Percentiles rank a stretch among this genome's conserved stretches.
phyloP scores from a whole-genome alignment of 2,888 invertebrate genomes.

The Aquatica leii region DNA sequence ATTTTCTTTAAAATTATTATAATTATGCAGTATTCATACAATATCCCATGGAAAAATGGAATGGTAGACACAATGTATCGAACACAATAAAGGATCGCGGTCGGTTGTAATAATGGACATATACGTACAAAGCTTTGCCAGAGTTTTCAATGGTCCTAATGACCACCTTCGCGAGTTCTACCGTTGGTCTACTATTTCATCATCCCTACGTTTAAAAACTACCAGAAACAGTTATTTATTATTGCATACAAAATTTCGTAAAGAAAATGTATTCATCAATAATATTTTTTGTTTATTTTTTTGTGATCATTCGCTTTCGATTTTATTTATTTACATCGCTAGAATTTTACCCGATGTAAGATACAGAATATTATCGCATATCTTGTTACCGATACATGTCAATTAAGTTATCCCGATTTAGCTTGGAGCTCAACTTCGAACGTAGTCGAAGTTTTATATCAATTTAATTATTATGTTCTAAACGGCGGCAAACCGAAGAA shows the following conservation, averaged over 20 bases:
- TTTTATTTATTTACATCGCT: slow-evolving; percentile 9
- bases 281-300: slow-evolving; percentile 11
- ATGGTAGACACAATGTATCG: slow-evolving; percentile 33
- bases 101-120: slow-evolving; percentile 48
- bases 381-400: slow-evolving; percentile 32
- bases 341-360: slow-evolving; percentile 20
- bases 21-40: slow-evolving; percentile 32
- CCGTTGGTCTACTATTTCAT: slow-evolving; percentile 37
- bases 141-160: slow-evolving; percentile 48
- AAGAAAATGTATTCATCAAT: background rate
- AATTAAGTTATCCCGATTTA: slow-evolving; percentile 28
- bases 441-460: slow-evolving; percentile 20
- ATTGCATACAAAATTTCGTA: background rate
- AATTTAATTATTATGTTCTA: slow-evolving; percentile 31
- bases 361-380: slow-evolving; percentile 24
- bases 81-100: slow-evolving; percentile 35
- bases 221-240: slow-evolving; percentile 40
- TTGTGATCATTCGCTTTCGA: slow-evolving; percentile 5
- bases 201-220: slow-evolving; percentile 32
- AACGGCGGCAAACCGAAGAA: slow-evolving; percentile 21
- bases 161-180: slow-evolving; percentile 45
- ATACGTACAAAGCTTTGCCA: slow-evolving; percentile 41
- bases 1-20: slow-evolving; percentile 31
- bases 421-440: slow-evolving; percentile 29
- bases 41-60: slow-evolving; percentile 31